Evolutionary conservation across 1,140 invertebrate genomes (phyloP).

Genomic region (Trichogramma pretiosum): DNA sequence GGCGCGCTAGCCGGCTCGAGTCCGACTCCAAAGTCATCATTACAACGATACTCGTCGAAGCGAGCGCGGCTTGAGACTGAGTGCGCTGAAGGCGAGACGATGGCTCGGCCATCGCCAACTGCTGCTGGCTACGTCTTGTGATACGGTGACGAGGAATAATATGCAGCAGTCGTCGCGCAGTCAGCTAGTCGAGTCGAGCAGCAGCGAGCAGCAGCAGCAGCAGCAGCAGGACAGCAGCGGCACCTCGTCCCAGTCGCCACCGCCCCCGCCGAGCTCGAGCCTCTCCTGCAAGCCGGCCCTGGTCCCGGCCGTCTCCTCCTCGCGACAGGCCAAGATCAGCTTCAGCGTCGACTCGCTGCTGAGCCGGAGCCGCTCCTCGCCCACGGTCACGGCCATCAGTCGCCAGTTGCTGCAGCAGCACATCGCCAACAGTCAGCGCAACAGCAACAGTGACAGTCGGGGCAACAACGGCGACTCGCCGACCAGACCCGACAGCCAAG

Average conservation of each 20-base stretch:
- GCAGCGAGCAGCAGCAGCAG: not conserved
- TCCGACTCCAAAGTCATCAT: too few species aligned
- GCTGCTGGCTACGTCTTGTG: too few species aligned
- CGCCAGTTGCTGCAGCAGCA: slow-evolving; percentile 29
- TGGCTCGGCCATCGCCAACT: too few species aligned
- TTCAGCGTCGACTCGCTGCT: slow-evolving; percentile 43
- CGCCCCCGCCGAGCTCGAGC: slow-evolving; percentile 21
- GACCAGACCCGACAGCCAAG: slow-evolving; percentile 23
- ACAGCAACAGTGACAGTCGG: slow-evolving; percentile 28
- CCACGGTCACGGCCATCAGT: slow-evolving; percentile 22
- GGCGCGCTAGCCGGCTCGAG: too few species aligned
- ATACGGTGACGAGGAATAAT: too few species aligned
- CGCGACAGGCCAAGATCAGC: slow-evolving; percentile 41
- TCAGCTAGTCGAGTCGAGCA: too few species aligned
- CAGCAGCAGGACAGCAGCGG: slow-evolving; percentile 23
- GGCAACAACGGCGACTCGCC: slow-evolving; percentile 37
- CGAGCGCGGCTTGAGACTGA: not conserved
- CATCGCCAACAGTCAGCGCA: slow-evolving; percentile 39
- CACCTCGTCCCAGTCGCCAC: slow-evolving; percentile 4
- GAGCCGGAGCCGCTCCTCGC: slow-evolving; percentile 31
- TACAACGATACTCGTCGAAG: too few species aligned
- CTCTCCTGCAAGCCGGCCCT: slow-evolving; percentile 19
- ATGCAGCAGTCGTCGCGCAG: too few species aligned
- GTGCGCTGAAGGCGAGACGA: not conserved
- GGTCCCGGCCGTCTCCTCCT: slow-evolving; percentile 29